phyloP scores from a whole-genome alignment of 2,113 vertebrate genomes.

The Passer montanus region DNA sequence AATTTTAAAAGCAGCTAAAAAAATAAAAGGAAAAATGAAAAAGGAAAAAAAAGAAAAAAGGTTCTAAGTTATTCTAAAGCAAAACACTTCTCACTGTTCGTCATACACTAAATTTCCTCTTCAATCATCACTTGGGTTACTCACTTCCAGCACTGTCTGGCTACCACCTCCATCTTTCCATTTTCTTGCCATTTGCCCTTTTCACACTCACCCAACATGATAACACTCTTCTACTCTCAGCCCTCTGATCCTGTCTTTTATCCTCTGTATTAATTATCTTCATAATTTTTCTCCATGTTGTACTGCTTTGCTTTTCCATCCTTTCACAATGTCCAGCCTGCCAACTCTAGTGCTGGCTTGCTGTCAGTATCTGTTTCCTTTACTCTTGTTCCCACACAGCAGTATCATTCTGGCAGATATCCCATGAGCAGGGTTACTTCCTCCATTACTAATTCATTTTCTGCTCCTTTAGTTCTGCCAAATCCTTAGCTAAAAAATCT shows the following conservation, averaged over 20 bases:
- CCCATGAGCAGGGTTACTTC: slow-evolving; percentile 10
- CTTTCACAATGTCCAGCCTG: not conserved
- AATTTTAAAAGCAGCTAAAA: not conserved
- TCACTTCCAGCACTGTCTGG: not conserved
- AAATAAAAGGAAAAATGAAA: not conserved
- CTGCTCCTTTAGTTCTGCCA: slow-evolving; percentile 22
- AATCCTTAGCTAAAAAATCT: not conserved
- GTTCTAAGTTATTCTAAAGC: not conserved
- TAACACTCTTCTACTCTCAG: not conserved
- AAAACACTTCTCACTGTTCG: not conserved
- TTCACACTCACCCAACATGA: not conserved
- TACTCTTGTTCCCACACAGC: not conserved
- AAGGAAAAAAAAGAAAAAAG: not conserved
- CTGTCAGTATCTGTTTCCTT: slow-evolving; percentile 24
- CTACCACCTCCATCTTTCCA: not conserved
- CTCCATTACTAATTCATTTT: slow-evolving; percentile 54
- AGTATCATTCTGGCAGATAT: slow-evolving; percentile 21
- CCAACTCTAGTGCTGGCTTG: not conserved
- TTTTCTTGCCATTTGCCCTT: not conserved
- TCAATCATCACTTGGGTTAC: not conserved
- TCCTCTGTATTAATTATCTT: not conserved
- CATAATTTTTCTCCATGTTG: not conserved
- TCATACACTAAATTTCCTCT: not conserved
- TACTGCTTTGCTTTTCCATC: not conserved
- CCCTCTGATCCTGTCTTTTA: not conserved